Percentiles rank a stretch among this genome's conserved stretches.
Conservation (phyloP, 2,797 vertebrate genomes). For the Aphelocoma californica region DNA sequence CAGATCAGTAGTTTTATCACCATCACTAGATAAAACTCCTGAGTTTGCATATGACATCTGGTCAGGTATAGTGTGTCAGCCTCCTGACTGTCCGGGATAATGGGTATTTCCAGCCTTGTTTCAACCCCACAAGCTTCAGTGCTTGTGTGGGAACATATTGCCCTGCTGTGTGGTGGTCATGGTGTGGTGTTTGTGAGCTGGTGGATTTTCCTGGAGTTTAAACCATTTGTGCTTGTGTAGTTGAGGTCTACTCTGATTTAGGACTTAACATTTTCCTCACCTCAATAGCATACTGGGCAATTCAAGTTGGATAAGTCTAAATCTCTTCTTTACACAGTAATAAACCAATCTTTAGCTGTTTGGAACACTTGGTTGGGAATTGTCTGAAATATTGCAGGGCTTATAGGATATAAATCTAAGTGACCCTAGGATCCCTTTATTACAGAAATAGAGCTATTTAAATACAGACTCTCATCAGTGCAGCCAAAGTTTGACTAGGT, state of each 20-base stretch:
- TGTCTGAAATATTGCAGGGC: neutral
- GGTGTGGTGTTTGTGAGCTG: neutral
- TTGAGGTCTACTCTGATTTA: neutral
- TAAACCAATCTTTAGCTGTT: neutral
- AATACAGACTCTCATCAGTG: neutral
- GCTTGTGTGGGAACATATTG: neutral
- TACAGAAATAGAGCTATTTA: neutral
- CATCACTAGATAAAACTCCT: neutral
- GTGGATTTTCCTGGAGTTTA: neutral
- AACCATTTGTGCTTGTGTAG: neutral
- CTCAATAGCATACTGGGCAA: neutral
- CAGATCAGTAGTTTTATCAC: constrained; percentile 31
- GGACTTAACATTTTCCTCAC: neutral
- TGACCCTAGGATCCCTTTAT: neutral
- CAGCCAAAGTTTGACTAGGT: neutral
- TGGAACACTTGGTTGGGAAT: neutral
- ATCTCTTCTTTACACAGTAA: neutral
- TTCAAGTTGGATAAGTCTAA: neutral
- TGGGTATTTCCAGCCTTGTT: neutral
- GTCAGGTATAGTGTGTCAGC: neutral
- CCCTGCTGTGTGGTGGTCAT: neutral
- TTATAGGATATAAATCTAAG: neutral
- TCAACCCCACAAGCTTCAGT: neutral
- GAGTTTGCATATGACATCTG: neutral
- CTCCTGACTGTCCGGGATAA: neutral